Evolutionary conservation across 2,888 invertebrate species (phyloP).

Genomic region (Allophyes oxyacanthae): DNA sequence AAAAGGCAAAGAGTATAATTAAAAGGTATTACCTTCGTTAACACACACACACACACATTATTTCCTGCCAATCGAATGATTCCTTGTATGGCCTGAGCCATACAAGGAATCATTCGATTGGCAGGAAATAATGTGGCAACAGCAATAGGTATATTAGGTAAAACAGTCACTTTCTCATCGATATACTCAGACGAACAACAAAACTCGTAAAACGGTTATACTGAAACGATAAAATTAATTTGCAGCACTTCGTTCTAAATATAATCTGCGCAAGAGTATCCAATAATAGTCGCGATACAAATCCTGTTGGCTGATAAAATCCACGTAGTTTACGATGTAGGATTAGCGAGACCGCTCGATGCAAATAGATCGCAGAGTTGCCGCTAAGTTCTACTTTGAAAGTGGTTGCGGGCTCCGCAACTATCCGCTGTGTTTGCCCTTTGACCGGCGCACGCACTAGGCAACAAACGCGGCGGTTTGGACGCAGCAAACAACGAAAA

Average conservation of each 20-base stretch:
- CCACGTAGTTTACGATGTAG: conserved; percentile 48
- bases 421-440: conserved; percentile 73
- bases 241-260: conserved; percentile 18
- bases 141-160: too few relatives aligned
- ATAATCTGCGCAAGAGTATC: conserved; percentile 20
- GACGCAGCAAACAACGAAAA: not conserved
- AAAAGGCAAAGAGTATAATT: too few relatives aligned
- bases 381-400: conserved; percentile 64
- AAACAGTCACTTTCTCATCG: not conserved
- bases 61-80: too few relatives aligned
- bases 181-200: conserved; percentile 12
- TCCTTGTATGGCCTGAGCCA: too few relatives aligned
- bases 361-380: conserved; percentile 72
- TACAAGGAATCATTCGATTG: too few relatives aligned
- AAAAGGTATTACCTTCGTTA: too few relatives aligned
- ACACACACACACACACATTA: too few relatives aligned
- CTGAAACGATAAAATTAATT: conserved; percentile 16
- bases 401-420: conserved; percentile 64
- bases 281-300: conserved; percentile 42
- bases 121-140: too few relatives aligned
- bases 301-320: conserved; percentile 46
- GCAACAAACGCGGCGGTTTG: conserved; percentile 27
- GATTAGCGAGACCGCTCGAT: conserved; percentile 60
- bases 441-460: conserved; percentile 68
- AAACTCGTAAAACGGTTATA: conserved; percentile 13